Base-by-base conservation (phyloP, 2,113 vertebrate genomes). In the Phycodurus eques region DNA sequence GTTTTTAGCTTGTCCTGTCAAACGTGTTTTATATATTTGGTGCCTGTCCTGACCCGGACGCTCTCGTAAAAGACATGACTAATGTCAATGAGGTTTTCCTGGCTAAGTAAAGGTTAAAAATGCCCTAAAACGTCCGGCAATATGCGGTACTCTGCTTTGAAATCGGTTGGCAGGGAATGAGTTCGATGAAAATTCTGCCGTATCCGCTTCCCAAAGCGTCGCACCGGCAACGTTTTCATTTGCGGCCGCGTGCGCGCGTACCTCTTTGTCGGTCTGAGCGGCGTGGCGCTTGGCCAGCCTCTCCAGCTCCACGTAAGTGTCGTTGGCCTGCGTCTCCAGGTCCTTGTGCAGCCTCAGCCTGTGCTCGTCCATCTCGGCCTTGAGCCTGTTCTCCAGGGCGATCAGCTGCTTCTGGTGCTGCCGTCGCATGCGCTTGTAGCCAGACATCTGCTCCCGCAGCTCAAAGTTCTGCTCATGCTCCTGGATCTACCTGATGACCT, bases 341-440 rank as follows among this genome's bases (percentile, higher is more conserved):
- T 99, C 98, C 91, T 99, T 98, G 94, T 99, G 97, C 87, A 98
- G 94, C 92, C 96, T 96, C 91, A 99, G 96, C 94, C 96, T 94
- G 91, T 98, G 98, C 94, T 99, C 96, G 83, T 99, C 98, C 96
- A 99, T 98, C 94, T 99, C 98, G 84, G 96, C 96, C 94, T 99
- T 98, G 92, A 99, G 94, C 94, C 98, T 97, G 93, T 99, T 98
- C 91, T 99, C 98, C 95, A 99, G 94, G 93, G 96, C 98, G 94
- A 99, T 98, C 95, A 99, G 95, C 97, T 99, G 98, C 95, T 99
- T 98, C 95, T 99, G 98, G 95, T 99, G 98, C 96, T 99, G 98
- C 94, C 97, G 95, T 94, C 97, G 95, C 96, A 98, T 99, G 94
- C 98, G 98, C 93, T 99, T 99, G 92, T 99, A 99, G 91, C 97